phyloP scores from a whole-genome alignment of 2,797 vertebrate genomes.

The Pseudochaenichthys georgianus region DNA sequence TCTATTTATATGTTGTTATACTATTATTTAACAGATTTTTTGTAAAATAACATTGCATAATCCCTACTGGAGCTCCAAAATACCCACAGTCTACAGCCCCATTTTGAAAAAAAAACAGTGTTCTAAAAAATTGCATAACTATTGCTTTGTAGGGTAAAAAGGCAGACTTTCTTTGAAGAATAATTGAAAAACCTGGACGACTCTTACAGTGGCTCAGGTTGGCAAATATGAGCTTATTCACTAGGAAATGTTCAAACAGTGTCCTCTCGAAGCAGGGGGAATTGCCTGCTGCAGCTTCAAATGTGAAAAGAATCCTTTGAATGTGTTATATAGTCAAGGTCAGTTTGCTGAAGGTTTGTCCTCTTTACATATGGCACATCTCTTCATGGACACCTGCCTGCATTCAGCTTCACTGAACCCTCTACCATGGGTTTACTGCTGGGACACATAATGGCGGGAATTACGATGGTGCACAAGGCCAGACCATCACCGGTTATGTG shows the following conservation, averaged over 20 bases:
- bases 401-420: constrained; percentile 6
- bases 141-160: neutral
- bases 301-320: constrained; percentile 32
- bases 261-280: constrained; percentile 6
- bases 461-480: constrained; percentile 43
- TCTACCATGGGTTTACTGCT: constrained; percentile 2
- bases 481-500: constrained; percentile 33
- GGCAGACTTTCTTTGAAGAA: neutral
- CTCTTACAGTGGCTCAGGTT: neutral
- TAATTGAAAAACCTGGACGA: neutral
- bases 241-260: constrained; percentile 11
- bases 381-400: constrained; percentile 3
- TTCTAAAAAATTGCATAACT: neutral
- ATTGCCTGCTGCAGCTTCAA: constrained; percentile 13
- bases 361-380: neutral
- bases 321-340: constrained; percentile 39
- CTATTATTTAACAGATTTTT: no score
- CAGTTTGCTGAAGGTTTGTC: constrained; percentile 32
- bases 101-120: no score
- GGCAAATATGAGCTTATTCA: constrained; percentile 5
- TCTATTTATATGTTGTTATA: no score
- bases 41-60: no score
- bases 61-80: no score
- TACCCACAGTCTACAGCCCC: no score
- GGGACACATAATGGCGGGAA: constrained; percentile 24